Conservation (phyloP, 2,888 invertebrate genomes). For the Podotricha telesiphe region DNA sequence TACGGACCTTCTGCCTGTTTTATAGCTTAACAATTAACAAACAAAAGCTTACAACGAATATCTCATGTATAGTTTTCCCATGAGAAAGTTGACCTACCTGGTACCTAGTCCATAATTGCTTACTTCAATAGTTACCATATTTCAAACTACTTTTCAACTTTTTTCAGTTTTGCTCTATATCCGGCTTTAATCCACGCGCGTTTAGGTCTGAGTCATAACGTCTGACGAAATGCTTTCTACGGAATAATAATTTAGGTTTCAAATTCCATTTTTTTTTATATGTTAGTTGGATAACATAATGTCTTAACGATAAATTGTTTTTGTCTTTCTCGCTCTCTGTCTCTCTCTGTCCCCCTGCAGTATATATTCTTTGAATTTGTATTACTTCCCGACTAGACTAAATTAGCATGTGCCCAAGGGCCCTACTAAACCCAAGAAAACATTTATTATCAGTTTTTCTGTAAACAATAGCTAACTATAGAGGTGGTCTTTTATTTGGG, state of each 20-base stretch:
- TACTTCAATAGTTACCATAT: background rate
- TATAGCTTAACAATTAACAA: slow-evolving; percentile 11
- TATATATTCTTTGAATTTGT: too few relatives aligned
- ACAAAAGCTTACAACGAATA: background rate
- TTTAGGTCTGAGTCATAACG: too few relatives aligned
- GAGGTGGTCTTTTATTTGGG: background rate
- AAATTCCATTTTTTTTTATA: too few relatives aligned
- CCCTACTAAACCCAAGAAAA: too few relatives aligned
- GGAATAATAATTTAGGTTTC: too few relatives aligned
- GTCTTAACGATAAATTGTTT: background rate
- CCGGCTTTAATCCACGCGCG: background rate
- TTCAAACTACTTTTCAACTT: background rate
- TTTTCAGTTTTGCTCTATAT: background rate
- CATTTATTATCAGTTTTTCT: background rate
- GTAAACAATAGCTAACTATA: background rate
- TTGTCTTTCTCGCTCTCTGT: too few relatives aligned
- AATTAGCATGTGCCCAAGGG: too few relatives aligned
- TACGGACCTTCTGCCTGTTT: slow-evolving; percentile 4
- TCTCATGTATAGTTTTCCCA: background rate
- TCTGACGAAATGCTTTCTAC: too few relatives aligned
- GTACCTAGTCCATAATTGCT: background rate
- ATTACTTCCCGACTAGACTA: too few relatives aligned
- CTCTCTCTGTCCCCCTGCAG: too few relatives aligned
- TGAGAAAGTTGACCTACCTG: slow-evolving; percentile 8
- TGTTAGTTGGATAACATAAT: background rate